phyloP scores from a whole-genome alignment of 2,113 vertebrate species.

The Maccullochella peelii region DNA sequence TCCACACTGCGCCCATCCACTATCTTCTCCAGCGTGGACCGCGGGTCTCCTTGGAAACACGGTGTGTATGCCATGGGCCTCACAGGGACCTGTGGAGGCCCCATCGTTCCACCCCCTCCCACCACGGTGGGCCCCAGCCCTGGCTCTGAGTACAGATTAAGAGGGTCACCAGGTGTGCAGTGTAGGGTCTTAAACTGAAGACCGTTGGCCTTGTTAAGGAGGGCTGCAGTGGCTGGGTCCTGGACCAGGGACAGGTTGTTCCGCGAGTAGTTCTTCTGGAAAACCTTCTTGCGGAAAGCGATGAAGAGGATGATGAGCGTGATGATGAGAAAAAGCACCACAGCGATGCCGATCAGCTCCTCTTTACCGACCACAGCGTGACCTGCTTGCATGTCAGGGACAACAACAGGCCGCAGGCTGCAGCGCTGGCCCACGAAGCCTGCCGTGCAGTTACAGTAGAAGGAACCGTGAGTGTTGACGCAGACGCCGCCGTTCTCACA shows the following conservation, averaged over 20 bases:
- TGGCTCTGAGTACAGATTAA: conserved; percentile 91
- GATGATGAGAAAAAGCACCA: conserved; percentile 93
- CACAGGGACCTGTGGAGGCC: conserved; percentile 94
- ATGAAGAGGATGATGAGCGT: conserved; percentile 91
- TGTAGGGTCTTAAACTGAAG: conserved; percentile 91
- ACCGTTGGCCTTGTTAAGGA: conserved; percentile 95
- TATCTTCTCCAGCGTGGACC: conserved; percentile 92
- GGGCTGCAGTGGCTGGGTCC: conserved; percentile 93
- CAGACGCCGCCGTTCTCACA: conserved; percentile 95
- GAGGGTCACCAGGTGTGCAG: conserved; percentile 87
- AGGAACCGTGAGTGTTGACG: conserved; percentile 94
- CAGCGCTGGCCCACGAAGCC: conserved; percentile 94
- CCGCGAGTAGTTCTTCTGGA: conserved; percentile 95
- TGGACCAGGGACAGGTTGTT: conserved; percentile 95
- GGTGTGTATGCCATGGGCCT: conserved; percentile 97
- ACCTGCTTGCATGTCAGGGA: conserved; percentile 97
- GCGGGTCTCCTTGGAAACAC: conserved; percentile 92
- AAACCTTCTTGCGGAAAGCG: conserved; percentile 96
- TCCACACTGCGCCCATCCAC: conserved; percentile 88
- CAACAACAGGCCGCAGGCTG: conserved; percentile 91
- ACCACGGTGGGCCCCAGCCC: conserved; percentile 65
- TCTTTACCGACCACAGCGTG: conserved; percentile 95
- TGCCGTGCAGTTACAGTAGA: conserved; percentile 95
- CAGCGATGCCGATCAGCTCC: conserved; percentile 94
- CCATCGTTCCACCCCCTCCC: conserved; percentile 62